phyloP scores from a whole-genome alignment of 2,797 vertebrate genomes.

The Platalea minor region DNA sequence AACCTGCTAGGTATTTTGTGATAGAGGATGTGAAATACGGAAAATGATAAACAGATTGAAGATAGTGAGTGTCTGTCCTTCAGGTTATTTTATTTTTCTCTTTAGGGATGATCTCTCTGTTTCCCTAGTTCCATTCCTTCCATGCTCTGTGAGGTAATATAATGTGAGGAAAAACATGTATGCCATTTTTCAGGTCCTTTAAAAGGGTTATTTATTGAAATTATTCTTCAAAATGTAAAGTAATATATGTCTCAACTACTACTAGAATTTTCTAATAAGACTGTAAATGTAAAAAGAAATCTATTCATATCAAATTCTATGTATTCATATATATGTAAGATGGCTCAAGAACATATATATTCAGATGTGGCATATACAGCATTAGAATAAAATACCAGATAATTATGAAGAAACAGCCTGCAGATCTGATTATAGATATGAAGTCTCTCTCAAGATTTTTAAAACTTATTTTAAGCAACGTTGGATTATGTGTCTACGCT shows the following conservation, averaged over 20 bases:
- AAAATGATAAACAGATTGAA: not conserved
- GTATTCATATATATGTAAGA: not conserved
- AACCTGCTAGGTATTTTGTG: not conserved
- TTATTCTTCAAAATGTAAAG: not conserved
- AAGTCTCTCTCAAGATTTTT: not conserved
- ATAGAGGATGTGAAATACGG: not conserved
- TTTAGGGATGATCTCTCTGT: not conserved
- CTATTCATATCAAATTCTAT: not conserved
- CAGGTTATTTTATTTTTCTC: not conserved
- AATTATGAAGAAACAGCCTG: slow-evolving; percentile 17
- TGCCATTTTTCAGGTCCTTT: not conserved
- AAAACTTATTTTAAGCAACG: not conserved
- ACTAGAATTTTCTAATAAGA: not conserved
- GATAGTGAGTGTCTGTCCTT: not conserved
- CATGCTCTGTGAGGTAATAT: not conserved
- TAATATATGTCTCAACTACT: not conserved
- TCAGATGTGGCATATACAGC: not conserved
- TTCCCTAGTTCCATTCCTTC: not conserved
- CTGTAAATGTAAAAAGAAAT: not conserved
- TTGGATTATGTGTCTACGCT: not conserved
- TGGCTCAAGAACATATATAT: not conserved
- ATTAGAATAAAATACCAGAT: not conserved
- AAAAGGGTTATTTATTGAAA: not conserved
- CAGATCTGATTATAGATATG: slow-evolving; percentile 21
- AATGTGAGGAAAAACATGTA: not conserved